Evolutionary conservation across 2,888 invertebrate genomes (phyloP), one percentile per base, ranked within the genome.

Genomic region (Phyllotreta cruciferae): DNA sequence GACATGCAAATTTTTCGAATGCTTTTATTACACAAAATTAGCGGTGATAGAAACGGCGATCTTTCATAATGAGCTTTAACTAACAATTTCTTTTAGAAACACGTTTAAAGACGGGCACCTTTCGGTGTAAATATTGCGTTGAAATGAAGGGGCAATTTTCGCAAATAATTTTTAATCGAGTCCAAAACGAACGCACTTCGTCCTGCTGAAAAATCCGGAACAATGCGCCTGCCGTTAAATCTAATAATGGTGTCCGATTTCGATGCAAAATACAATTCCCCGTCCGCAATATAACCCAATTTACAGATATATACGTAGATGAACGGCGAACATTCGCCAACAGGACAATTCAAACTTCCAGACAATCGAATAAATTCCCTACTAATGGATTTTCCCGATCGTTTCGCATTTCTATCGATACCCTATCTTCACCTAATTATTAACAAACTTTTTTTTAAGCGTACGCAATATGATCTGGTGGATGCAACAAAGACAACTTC

Each of bases 261-360:
- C 50, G 35, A 58, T 58, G 50, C 58, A 58, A 50, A 58, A 50
- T 58, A 58, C 58, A 58, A 39, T 58, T 41, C 49, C 50, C 58
- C 37, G 39, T 34, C 58, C 50, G 50, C 58, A 58, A 58, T 50
- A 50, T 58, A 58, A 58, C 58, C 50, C 50, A 49, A 58, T 58
- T 58, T 41, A 50, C 58, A 58, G 50, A 58, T 58, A 58, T 50
- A 58, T 58, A 58, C 42, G 50, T 58, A 50, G 42, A 58, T 58
- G 50, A 58, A 58, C 50, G 50, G n/a, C 50, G 58, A 58, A 58
- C 36, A 49, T 50, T 50, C 50, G 41, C 39, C 58, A 50, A 50
- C 47, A 47, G 58, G 49, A 58, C 58, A 42, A 50, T 58, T 50
- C 41, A 35, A 58, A 58, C 58, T 58, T 58, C 24, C 42, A 58